Percentiles rank a stretch among this genome's conserved stretches.
Evolutionary conservation across 2,888 invertebrate species (phyloP).

Genomic region (Venustoraphidia nigricollis): DNA sequence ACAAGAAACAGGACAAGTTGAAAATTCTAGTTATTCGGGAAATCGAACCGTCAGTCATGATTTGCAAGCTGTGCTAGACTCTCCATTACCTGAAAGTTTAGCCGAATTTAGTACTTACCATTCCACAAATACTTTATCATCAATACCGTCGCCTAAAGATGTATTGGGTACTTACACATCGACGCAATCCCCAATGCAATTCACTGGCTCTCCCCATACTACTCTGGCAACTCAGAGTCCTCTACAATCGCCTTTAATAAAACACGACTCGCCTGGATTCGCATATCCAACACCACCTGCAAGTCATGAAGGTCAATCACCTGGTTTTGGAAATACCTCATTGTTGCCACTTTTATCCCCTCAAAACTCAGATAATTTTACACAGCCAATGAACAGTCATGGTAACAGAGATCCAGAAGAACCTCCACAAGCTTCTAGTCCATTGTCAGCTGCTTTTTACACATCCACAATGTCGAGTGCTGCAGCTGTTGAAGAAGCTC

Average conservation of each 20-base stretch:
- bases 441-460: constrained; percentile 69
- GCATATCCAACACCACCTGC: constrained; percentile 80
- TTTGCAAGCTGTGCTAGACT: constrained; percentile 61
- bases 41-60: constrained; percentile 48
- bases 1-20: constrained; percentile 30
- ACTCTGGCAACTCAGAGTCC: constrained; percentile 41
- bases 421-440: constrained; percentile 62
- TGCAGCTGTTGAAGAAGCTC: constrained; percentile 72
- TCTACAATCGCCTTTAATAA: constrained; percentile 42
- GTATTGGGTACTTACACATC: constrained; percentile 16
- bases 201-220: constrained; percentile 24
- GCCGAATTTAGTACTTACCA: constrained; percentile 75
- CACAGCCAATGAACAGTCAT: constrained; percentile 19
- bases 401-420: constrained; percentile 35
- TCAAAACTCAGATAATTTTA: constrained; percentile 23
- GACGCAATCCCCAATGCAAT: constrained; percentile 28
- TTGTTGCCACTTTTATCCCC: constrained; percentile 28
- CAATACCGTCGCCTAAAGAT: constrained; percentile 28
- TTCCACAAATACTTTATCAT: constrained; percentile 26
- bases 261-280: constrained; percentile 56
- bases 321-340: constrained; percentile 29
- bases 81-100: constrained; percentile 60
- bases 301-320: constrained; percentile 68
- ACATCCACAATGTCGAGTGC: constrained; percentile 74
- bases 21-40: constrained; percentile 31